These are phyloP conservation scores for Tachycineta bicolor DNA, from an alignment of 2,113 vertebrate genomes.

Conservation along the genomic window DNA sequence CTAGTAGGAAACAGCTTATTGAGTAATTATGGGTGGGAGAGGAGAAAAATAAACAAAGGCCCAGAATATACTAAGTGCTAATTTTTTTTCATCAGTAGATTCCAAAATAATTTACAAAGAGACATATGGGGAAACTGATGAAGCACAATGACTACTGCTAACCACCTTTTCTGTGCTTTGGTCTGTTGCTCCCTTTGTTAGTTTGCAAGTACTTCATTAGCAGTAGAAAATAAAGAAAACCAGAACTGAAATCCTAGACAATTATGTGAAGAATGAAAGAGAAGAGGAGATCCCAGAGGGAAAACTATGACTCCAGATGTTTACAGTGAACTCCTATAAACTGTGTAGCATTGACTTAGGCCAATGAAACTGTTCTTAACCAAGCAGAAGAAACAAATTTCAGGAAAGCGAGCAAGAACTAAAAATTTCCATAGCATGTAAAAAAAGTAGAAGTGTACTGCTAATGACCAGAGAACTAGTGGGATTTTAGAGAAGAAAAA, in stretches of 20 bases:
- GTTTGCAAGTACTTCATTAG: background rate
- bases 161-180: background rate
- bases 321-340: background rate
- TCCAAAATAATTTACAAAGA: background rate
- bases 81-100: background rate
- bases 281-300: background rate
- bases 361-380: background rate
- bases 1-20: background rate
- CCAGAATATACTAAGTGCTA: background rate
- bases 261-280: background rate
- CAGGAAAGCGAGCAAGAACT: background rate
- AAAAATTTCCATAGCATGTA: background rate
- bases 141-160: background rate
- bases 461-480: background rate
- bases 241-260: background rate
- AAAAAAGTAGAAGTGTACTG: background rate
- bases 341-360: background rate
- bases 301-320: background rate
- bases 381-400: background rate
- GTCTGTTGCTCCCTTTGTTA: background rate
- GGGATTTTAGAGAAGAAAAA: background rate
- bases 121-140: background rate
- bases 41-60: background rate
- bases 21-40: background rate
- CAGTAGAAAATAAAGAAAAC: background rate